These are phyloP conservation scores for Genyomyrus donnyi DNA, from an alignment of 2,113 vertebrate species.

Conservation along the genomic window DNA sequence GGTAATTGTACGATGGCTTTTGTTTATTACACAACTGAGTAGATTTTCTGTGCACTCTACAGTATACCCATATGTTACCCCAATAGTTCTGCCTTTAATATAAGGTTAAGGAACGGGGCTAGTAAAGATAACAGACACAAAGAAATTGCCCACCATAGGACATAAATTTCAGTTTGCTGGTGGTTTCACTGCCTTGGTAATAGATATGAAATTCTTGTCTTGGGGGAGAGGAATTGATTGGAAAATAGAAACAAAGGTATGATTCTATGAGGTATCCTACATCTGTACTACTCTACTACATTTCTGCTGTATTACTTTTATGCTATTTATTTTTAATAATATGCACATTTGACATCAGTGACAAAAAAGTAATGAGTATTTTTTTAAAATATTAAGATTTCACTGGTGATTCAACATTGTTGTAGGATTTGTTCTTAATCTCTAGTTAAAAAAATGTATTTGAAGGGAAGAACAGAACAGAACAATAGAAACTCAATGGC, in stretches of 20 bases:
- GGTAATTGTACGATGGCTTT: conserved; percentile 1
- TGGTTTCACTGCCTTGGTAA: conserved; percentile 53
- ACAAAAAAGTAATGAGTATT: not conserved
- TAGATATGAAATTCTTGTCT: conserved; percentile 57
- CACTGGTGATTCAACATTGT: not conserved
- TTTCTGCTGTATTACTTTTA: conserved; percentile 45
- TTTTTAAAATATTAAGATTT: not conserved
- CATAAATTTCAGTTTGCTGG: conserved; percentile 62
- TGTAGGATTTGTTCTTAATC: not conserved
- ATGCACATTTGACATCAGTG: conserved; percentile 6
- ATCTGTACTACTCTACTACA: conserved; percentile 35
- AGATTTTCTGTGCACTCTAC: conserved; percentile 21
- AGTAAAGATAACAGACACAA: conserved; percentile 47
- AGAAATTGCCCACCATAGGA: conserved; percentile 53
- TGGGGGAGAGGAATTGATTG: conserved; percentile 52
- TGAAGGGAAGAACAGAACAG: not conserved
- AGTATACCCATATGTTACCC: too few relatives aligned
- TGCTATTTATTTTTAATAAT: not conserved
- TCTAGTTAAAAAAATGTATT: not conserved
- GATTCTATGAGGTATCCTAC: conserved; percentile 38
- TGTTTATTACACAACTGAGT: conserved; percentile 29
- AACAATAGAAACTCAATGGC: not conserved
- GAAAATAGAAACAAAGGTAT: conserved; percentile 53
- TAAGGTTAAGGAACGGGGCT: conserved; percentile 45
- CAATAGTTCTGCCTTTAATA: conserved; percentile 46